Evolutionary conservation across 2,888 invertebrate genomes (phyloP).

Genomic region (Idaea aversata): DNA sequence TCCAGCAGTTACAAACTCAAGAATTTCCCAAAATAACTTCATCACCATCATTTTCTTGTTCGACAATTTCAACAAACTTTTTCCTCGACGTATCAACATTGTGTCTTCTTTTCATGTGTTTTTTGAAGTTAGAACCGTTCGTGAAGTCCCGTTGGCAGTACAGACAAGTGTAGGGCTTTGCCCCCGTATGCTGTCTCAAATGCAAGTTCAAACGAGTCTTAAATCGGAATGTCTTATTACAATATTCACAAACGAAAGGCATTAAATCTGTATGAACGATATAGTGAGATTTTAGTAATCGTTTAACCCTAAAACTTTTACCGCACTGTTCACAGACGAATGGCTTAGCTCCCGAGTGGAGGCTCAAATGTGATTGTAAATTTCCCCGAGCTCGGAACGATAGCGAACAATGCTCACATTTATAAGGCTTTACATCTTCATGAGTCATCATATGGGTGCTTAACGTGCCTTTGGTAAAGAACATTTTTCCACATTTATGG

Average conservation of each 20-base stretch:
- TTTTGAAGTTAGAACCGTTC: conserved; percentile 73
- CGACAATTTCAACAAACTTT: conserved; percentile 43
- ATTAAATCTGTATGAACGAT: conserved; percentile 71
- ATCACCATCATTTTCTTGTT: conserved; percentile 30
- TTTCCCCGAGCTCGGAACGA: conserved; percentile 69
- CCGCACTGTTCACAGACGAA: conserved; percentile 75
- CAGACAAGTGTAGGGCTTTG: conserved; percentile 66
- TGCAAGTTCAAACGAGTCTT: conserved; percentile 70
- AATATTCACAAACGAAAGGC: conserved; percentile 67
- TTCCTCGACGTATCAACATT: conserved; percentile 66
- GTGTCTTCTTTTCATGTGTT: conserved; percentile 72
- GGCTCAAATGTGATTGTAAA: conserved; percentile 61
- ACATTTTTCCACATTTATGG: conserved; percentile 73
- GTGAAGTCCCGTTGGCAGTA: conserved; percentile 70
- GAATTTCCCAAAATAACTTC: conserved; percentile 13
- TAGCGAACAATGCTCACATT: conserved; percentile 68
- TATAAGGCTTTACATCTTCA: conserved; percentile 64
- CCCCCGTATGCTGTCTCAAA: conserved; percentile 71
- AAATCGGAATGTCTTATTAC: conserved; percentile 69
- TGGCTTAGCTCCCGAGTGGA: conserved; percentile 66
- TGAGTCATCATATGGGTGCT: conserved; percentile 68
- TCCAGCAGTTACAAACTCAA: conserved; percentile 5
- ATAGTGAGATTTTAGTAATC: conserved; percentile 72
- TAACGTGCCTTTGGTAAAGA: conserved; percentile 69
- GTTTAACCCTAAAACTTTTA: conserved; percentile 67